Percentiles rank a stretch among this genome's conserved stretches.
These are phyloP conservation scores for Pseudorhombus dupliciocellatus DNA, from an alignment of 2,113 vertebrate genomes.

Conservation along the genomic window DNA sequence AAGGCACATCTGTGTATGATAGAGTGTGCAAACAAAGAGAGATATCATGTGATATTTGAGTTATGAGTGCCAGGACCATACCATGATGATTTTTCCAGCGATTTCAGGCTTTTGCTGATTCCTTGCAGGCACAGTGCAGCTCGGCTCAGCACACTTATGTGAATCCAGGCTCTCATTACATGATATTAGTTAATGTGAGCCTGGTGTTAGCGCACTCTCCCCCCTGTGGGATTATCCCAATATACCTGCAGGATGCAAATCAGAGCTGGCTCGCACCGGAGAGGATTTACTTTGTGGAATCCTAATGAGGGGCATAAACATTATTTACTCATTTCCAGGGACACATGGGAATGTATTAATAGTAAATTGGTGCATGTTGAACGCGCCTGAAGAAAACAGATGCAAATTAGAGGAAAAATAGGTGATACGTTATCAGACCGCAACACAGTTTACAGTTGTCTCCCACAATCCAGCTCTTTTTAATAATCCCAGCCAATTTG, in stretches of 20 bases:
- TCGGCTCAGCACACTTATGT: conserved; percentile 10
- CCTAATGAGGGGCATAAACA: conserved; percentile 45
- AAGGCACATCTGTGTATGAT: conserved; percentile 50
- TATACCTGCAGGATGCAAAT: conserved; percentile 53
- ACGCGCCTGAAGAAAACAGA: conserved; percentile 25
- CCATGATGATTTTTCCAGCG: conserved; percentile 57
- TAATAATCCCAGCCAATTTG: conserved; percentile 17
- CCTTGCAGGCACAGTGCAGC: conserved; percentile 10
- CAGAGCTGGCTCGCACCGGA: conserved; percentile 18
- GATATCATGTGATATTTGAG: conserved; percentile 45
- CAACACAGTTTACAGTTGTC: not conserved
- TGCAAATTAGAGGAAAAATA: conserved; percentile 27
- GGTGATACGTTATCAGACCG: conserved; percentile 3
- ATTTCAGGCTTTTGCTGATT: conserved; percentile 33
- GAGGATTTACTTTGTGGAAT: conserved; percentile 22
- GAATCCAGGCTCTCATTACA: conserved; percentile 40
- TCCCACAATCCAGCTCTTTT: not conserved
- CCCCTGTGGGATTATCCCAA: conserved; percentile 30
- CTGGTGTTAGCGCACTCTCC: conserved; percentile 32
- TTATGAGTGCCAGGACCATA: conserved; percentile 48
- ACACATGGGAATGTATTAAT: conserved; percentile 31
- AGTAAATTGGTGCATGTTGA: conserved; percentile 24
- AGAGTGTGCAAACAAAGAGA: conserved; percentile 56
- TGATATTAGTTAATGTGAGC: conserved; percentile 45
- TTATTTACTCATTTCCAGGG: conserved; percentile 43